Base-by-base conservation (phyloP, 1,140 invertebrate genomes). In the Whitmania pigra region DNA sequence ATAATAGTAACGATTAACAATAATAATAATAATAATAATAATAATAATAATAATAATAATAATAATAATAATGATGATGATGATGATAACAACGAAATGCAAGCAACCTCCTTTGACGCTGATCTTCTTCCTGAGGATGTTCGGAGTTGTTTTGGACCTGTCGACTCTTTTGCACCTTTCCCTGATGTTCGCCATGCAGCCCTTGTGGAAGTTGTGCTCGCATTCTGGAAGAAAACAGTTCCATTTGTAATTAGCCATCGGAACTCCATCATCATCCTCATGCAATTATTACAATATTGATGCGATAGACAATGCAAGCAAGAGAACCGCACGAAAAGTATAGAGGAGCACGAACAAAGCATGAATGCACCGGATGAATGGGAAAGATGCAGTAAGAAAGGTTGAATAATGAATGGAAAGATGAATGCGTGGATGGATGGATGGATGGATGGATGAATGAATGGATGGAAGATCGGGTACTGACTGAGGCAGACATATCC, bases 401-500 rank as follows among this genome's bases (percentile, higher is more conserved):
- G 6, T 3, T 36, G 31, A 36, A 36, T 36, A 36, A 36, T 36
- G 31, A 36, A 36, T 36, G 31, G 6, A 36, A 3, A 36, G 31
- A 36, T 36, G 31, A 36, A 36, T 36, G 31, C 2, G 31, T 2
- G 31, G 31, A 36, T 36, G 31, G 6, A 49, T 49, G 15, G 43
- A 49, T 49, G 43, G 6, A 36, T 36, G 31, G 31, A 36, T 2
- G 6, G 31, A 49, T 49, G 0, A 17, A 49, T 49, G 43, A 1
- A 49, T 17, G 0, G 40, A 43, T 13, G 40, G 13, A 5, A 60
- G 17, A 6, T 4, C n/a, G 17, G 17, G 15, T 27, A 80, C 85
- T 85, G 84, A 92, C 90, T 87, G 78, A 87, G 86, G 84, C 93
- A 95, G 77, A 91, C 89, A 85, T 91, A 94, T 74, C 93, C 93